phyloP scores from a whole-genome alignment of 2,113 vertebrate genomes.

The Rhea pennata region DNA sequence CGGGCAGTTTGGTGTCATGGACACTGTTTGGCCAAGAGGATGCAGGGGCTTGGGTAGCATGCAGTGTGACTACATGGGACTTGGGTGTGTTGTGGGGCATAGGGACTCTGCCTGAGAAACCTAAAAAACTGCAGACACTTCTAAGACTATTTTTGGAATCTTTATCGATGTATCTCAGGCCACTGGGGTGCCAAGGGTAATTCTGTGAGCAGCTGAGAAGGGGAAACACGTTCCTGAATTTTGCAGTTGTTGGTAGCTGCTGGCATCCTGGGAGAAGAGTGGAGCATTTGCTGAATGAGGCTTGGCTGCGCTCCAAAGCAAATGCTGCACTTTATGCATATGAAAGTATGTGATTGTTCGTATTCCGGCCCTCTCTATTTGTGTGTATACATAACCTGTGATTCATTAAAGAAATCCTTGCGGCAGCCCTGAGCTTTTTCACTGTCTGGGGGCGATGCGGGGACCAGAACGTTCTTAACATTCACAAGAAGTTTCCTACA shows the following conservation, averaged over 20 bases:
- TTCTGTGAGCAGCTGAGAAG: conserved; percentile 23
- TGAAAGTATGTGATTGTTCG: conserved; percentile 24
- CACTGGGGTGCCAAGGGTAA: conserved; percentile 21
- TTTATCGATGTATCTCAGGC: background rate
- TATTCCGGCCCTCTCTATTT: background rate
- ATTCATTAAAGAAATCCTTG: conserved; percentile 25
- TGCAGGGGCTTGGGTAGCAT: background rate
- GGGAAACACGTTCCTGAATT: conserved; percentile 14
- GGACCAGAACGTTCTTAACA: background rate
- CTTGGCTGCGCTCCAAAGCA: conserved; percentile 61
- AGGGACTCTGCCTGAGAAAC: background rate
- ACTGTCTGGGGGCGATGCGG: background rate
- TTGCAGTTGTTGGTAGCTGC: conserved; percentile 4
- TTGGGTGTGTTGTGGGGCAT: background rate
- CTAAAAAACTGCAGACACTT: background rate
- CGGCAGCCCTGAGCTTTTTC: conserved; percentile 1
- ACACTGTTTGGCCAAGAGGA: background rate
- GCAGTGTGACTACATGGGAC: accelerated
- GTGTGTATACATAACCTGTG: conserved; percentile 19
- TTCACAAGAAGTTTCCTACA: background rate
- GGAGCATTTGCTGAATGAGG: background rate
- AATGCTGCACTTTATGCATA: conserved; percentile 30
- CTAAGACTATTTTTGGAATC: conserved; percentile 9
- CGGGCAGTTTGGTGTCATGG: background rate
- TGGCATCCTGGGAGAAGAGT: conserved; percentile 46